A percentile compares a stretch with the other conserved stretches of the same genome.
Evolutionary conservation across 1,140 invertebrate species (phyloP).

Genomic region (Melitaea cinxia): DNA sequence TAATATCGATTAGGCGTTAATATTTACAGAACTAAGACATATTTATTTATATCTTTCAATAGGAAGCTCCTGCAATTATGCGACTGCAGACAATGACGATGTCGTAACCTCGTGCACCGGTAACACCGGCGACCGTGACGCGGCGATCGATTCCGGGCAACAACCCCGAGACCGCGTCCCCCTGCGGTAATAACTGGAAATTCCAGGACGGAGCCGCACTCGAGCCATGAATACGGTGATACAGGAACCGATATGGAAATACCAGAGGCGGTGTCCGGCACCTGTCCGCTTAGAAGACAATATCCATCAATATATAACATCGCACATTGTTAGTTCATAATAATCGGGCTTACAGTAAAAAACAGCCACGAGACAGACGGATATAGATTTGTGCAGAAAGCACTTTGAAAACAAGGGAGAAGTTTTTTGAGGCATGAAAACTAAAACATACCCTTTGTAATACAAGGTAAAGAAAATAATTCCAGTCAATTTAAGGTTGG

Average conservation of each 20-base stretch:
- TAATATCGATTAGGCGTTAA: not conserved
- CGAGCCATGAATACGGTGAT: constrained; percentile 51
- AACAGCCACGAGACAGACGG: too few species aligned
- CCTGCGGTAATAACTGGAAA: constrained; percentile 75
- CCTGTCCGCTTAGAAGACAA: constrained; percentile 13
- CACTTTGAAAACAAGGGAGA: too few species aligned
- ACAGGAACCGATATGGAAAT: constrained; percentile 57
- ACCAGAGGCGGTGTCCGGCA: constrained; percentile 58
- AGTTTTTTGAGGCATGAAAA: too few species aligned
- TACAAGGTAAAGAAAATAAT: constrained; percentile 15
- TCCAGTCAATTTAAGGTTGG: constrained; percentile 42
- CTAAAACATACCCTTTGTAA: too few species aligned
- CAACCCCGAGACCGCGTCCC: constrained; percentile 69
- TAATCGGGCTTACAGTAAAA: too few species aligned
- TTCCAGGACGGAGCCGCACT: constrained; percentile 65
- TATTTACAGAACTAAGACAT: not conserved
- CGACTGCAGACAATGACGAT: constrained; percentile 57
- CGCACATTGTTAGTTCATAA: not conserved
- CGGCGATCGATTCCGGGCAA: constrained; percentile 75
- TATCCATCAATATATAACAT: not conserved
- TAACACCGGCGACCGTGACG: constrained; percentile 56
- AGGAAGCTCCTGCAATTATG: not conserved
- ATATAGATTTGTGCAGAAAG: too few species aligned
- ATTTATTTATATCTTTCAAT: not conserved
- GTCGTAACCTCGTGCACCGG: constrained; percentile 70